Base-by-base conservation (phyloP, 2,888 invertebrate species). In the Parnassius apollo region DNA sequence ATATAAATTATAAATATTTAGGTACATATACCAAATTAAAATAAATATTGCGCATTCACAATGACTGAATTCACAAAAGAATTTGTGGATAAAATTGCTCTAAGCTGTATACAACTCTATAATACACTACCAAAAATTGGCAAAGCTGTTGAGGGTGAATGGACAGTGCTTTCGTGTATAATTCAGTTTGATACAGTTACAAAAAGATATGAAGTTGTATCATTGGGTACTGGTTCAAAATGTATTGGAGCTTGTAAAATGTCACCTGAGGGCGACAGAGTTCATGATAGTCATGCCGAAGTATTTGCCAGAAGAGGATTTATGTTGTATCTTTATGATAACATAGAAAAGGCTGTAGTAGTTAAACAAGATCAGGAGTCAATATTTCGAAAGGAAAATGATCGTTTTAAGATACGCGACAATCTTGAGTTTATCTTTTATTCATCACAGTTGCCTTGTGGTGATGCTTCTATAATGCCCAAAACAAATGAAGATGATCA, bases 221-320 rank as follows among this genome's bases (percentile, higher is more conserved):
- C 98, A n/a, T 81, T 98, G 60, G 98, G 97, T 2, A 97, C 97
- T 2, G 98, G 98, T 0, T 96, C 98, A 0, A 98, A 98, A 89
- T 98, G 98, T 82, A 93, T 98, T 67, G 98, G 98, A 1, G 91
- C 93, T 62, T 85, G 87, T 2, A 94, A 94, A 80, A 89, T 96
- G 88, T 94, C 94, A 59, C 75, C 88, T 2, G 81, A 80, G 42
- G 98, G 98, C 1, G 93, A 94, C 72, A 91, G 96, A 65, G 75
- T 99, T 12, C 96, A 96, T 79, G 98, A 99, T 82, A 97, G 96
- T 49, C 98, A 99, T 88, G 98, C 98, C 1, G 98, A 99, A 92
- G 93, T 98, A 35, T 87, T 98, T 58, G 95, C 97, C 8, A 93
- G 98, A 71, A 93, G 98, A 72, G 95, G 95, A 0, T 96, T 98